phyloP scores from a whole-genome alignment of 1,140 invertebrate species.

The Drosophila virilis region DNA sequence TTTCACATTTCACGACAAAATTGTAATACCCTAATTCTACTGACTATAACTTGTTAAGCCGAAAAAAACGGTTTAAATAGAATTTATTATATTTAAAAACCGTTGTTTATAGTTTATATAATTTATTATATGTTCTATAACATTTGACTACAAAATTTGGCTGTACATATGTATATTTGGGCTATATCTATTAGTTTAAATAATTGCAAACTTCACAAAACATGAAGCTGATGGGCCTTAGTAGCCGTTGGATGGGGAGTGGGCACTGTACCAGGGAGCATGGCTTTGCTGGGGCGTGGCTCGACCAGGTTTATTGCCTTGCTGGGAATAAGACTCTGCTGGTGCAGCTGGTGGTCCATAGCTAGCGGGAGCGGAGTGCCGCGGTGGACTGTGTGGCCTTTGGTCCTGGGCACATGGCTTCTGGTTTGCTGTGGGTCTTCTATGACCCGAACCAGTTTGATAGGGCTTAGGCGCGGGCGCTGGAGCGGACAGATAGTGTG shows the following conservation, averaged over 20 bases:
- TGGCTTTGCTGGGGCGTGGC: constrained; percentile 12
- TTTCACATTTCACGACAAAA: no score
- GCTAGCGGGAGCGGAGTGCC: background rate
- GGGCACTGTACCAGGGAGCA: constrained; percentile 45
- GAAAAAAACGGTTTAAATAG: no score
- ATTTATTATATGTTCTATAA: constrained; percentile 9
- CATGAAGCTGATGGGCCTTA: constrained; percentile 4
- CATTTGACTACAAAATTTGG: constrained; percentile 5
- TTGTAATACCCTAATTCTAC: no score
- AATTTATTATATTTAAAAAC: no score
- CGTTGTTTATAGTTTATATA: background rate
- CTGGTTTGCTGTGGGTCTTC: background rate
- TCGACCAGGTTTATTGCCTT: background rate
- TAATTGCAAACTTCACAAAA: background rate
- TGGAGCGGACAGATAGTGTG: background rate
- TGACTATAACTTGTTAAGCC: no score
- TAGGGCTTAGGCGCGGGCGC: constrained; percentile 20
- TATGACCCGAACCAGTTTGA: background rate
- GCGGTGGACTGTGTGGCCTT: constrained; percentile 1
- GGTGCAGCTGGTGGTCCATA: constrained; percentile 14
- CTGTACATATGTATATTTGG: background rate
- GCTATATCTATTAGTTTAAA: background rate
- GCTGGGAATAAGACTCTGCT: constrained; percentile 12
- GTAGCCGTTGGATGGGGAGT: constrained; percentile 21
- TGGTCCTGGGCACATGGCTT: constrained; percentile 17